These are phyloP conservation scores for Xiphophorus hellerii DNA, from an alignment of 2,113 vertebrate genomes.

Conservation along the genomic window DNA sequence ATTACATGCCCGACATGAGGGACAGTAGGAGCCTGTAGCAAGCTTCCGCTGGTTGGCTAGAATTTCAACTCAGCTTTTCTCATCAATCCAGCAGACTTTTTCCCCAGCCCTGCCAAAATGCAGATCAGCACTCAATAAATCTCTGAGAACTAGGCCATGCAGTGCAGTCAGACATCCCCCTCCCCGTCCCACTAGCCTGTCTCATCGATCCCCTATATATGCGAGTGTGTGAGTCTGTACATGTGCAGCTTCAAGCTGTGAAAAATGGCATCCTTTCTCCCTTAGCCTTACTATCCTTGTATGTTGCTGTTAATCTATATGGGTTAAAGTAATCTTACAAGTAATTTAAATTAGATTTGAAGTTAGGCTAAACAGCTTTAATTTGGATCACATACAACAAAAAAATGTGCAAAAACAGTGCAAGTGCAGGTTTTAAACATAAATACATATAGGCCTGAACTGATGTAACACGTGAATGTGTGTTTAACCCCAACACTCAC, in stretches of 20 bases:
- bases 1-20: slow-evolving; percentile 47
- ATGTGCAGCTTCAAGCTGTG: slow-evolving; percentile 29
- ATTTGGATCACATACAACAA: background rate
- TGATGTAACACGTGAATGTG: slow-evolving; percentile 11
- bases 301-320: slow-evolving; percentile 42
- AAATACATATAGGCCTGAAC: slow-evolving; percentile 15
- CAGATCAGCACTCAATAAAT: slow-evolving; percentile 76
- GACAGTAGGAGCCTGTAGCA: slow-evolving; percentile 48
- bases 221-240: slow-evolving; percentile 25
- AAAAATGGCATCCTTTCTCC: slow-evolving; percentile 6
- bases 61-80: slow-evolving; percentile 70
- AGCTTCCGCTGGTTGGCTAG: slow-evolving; percentile 51
- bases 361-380: background rate
- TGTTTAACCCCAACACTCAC: slow-evolving; percentile 8
- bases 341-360: background rate
- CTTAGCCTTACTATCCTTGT: slow-evolving; percentile 29
- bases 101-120: slow-evolving; percentile 61
- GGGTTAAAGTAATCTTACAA: background rate
- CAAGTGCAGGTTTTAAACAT: too few species aligned
- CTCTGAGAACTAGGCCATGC: slow-evolving; percentile 76
- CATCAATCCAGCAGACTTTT: slow-evolving; percentile 74
- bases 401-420: background rate
- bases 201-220: slow-evolving; percentile 60
- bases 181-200: slow-evolving; percentile 7
- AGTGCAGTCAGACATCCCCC: slow-evolving; percentile 58